Percentiles rank a stretch among this genome's conserved stretches.
phyloP scores from a whole-genome alignment of 2,888 invertebrate genomes.

The Lordiphosa fenestrarum region DNA sequence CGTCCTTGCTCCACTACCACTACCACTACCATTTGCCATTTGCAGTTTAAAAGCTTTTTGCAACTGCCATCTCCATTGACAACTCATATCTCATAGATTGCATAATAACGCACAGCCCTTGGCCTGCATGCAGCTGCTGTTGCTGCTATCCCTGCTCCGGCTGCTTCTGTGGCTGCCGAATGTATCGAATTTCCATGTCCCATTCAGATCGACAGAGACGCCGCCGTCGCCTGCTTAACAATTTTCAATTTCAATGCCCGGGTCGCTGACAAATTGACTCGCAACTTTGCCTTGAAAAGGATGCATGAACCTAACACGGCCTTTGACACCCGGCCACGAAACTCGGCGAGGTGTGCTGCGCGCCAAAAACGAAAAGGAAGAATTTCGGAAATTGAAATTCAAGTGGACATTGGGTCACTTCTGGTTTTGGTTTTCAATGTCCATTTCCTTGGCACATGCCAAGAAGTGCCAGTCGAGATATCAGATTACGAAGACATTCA shows the following conservation, averaged over 20 bases:
- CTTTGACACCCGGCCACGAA: slow-evolving; percentile 58
- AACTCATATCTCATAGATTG: slow-evolving; percentile 11
- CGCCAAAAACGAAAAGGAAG: slow-evolving; percentile 26
- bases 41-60: slow-evolving; percentile 16
- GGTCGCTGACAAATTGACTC: slow-evolving; percentile 66
- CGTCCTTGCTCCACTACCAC: neutral
- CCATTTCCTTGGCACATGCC: slow-evolving; percentile 71
- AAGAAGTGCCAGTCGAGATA: slow-evolving; percentile 45
- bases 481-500: slow-evolving; percentile 59
- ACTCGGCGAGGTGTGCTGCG: slow-evolving; percentile 3
- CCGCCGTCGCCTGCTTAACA: slow-evolving; percentile 28
- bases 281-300: slow-evolving; percentile 57
- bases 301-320: slow-evolving; percentile 55
- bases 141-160: slow-evolving; percentile 2
- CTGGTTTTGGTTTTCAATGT: slow-evolving; percentile 63
- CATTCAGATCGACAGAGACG: slow-evolving; percentile 33
- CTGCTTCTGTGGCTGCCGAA: slow-evolving; percentile 32
- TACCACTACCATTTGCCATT: slow-evolving; percentile 11
- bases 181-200: slow-evolving; percentile 59
- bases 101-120: slow-evolving; percentile 25
- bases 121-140: slow-evolving; percentile 7
- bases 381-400: slow-evolving; percentile 59
- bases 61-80: slow-evolving; percentile 18
- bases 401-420: slow-evolving; percentile 63
- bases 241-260: slow-evolving; percentile 55